Evolutionary conservation across 2,797 vertebrate species (phyloP).

Genomic region (Enteromius fasciolatus): DNA sequence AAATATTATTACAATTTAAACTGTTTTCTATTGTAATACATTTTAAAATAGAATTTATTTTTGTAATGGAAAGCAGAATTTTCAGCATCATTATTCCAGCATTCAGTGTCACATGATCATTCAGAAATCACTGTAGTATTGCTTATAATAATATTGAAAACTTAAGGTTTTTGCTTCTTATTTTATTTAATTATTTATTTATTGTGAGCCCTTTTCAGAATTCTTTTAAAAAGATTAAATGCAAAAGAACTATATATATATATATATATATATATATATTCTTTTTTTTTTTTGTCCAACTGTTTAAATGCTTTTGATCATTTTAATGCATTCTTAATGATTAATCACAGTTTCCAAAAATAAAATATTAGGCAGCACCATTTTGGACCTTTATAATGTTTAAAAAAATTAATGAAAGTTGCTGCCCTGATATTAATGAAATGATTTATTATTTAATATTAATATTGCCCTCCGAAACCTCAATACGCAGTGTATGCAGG

Average conservation of each 20-base stretch:
- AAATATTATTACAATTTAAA: not conserved
- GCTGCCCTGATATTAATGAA: not conserved
- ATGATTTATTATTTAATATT: not conserved
- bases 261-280: not conserved
- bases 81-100: no score
- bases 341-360: not conserved
- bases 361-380: not conserved
- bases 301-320: not conserved
- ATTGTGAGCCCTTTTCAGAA: not conserved
- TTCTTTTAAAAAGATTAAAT: not conserved
- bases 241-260: not conserved
- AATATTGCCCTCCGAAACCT: not conserved
- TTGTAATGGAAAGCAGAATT: not conserved
- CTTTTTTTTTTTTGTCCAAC: not conserved
- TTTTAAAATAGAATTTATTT: not conserved
- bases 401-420: not conserved
- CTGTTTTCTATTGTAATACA: not conserved
- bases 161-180: not conserved
- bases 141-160: not conserved
- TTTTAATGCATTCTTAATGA: not conserved
- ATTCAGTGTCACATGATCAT: not conserved
- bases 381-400: not conserved
- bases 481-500: not conserved
- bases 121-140: not conserved
- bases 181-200: not conserved